These are phyloP conservation scores for Trochalopteron elliotii DNA, from an alignment of 2,113 vertebrate species.

Conservation along the genomic window DNA sequence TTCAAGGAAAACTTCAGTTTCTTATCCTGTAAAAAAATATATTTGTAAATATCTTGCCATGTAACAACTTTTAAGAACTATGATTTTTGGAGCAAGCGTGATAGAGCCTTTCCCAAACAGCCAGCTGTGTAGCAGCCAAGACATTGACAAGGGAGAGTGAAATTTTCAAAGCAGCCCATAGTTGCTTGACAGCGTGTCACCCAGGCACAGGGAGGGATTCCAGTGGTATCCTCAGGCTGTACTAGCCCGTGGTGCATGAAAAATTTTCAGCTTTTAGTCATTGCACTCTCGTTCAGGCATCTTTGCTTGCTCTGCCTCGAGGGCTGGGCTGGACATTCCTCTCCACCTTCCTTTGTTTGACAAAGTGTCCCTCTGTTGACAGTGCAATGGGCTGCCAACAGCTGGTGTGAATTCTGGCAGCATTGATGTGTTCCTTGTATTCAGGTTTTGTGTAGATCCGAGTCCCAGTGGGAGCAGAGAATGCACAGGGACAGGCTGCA, in stretches of 20 bases:
- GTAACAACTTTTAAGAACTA: background rate
- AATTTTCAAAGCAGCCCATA: background rate
- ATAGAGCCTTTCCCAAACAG: background rate
- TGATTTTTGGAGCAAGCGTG: background rate
- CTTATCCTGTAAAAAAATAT: background rate
- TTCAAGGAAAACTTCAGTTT: background rate
- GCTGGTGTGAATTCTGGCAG: background rate
- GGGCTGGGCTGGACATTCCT: background rate
- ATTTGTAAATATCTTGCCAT: background rate
- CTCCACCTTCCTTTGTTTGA: background rate
- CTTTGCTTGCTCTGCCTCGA: background rate
- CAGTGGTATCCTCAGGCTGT: background rate
- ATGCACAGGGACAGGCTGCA: background rate
- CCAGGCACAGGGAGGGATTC: background rate
- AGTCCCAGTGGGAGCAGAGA: background rate
- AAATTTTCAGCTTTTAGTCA: background rate
- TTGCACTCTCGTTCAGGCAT: background rate
- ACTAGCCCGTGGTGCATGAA: background rate
- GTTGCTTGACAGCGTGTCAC: background rate
- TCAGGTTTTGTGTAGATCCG: rapidly evolving
- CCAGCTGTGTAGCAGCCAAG: background rate
- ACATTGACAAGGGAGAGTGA: background rate
- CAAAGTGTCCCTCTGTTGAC: background rate
- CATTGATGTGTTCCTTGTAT: rapidly evolving
- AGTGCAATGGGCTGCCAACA: background rate